A percentile compares a stretch with the other conserved stretches of the same genome.
phyloP scores from a whole-genome alignment of 2,113 vertebrate species.

The Holacanthus passer region DNA sequence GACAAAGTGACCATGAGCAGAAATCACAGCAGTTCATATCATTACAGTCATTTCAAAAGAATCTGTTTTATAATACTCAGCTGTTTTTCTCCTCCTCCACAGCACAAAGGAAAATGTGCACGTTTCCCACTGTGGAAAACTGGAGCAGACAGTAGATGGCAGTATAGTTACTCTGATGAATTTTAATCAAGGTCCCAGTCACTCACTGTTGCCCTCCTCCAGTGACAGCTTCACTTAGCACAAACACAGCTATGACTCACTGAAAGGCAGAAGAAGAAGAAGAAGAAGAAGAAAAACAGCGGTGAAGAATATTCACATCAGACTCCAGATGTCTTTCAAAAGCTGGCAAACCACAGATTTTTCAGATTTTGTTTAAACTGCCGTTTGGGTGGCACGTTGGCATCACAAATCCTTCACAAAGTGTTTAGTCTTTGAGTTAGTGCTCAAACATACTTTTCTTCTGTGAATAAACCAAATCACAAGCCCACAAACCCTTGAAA shows the following conservation, averaged over 20 bases:
- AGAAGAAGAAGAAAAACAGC: background rate
- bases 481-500: background rate
- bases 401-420: background rate
- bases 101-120: background rate
- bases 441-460: background rate
- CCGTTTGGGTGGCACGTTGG: background rate
- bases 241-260: slow-evolving; percentile 4
- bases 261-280: background rate
- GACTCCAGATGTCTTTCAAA: slow-evolving; percentile 13
- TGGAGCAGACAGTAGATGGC: slow-evolving; percentile 68
- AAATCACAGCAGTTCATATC: background rate
- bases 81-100: background rate
- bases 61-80: background rate
- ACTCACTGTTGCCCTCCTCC: background rate
- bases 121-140: background rate
- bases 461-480: background rate
- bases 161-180: slow-evolving; percentile 59
- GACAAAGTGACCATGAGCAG: background rate
- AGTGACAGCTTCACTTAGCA: background rate
- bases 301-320: background rate
- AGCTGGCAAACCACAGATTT: slow-evolving; percentile 1
- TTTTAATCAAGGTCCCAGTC: background rate
- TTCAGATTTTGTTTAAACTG: background rate
- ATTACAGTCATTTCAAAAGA: background rate
- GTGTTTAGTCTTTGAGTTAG: background rate